Percentiles rank a stretch among this genome's conserved stretches.
Evolutionary conservation across 2,113 vertebrate species (phyloP).

Genomic region (Platysternon megacephalum): DNA sequence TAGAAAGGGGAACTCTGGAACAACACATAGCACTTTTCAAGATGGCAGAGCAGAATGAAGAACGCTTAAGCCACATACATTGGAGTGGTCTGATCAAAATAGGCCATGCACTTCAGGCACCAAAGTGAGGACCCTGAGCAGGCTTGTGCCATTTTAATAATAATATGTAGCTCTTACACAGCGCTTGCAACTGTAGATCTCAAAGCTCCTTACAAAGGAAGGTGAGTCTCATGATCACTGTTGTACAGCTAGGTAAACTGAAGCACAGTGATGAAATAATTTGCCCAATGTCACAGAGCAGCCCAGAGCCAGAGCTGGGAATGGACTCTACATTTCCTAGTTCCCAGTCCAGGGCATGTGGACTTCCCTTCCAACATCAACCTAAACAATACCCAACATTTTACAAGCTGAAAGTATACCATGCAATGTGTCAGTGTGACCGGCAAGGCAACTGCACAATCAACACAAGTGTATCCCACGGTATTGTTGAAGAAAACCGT

Average conservation of each 20-base stretch:
- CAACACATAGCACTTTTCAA: neutral
- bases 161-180: neutral
- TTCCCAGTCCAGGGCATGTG: neutral
- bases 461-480: constrained; percentile 46
- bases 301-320: neutral
- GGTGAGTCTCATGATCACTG: constrained; percentile 43
- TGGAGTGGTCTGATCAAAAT: neutral
- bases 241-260: neutral
- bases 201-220: constrained; percentile 35
- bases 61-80: neutral
- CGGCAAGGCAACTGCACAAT: constrained; percentile 36
- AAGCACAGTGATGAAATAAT: neutral
- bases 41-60: neutral
- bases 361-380: neutral
- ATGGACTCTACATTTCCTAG: neutral
- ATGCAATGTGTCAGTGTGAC: neutral
- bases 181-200: constrained; percentile 4
- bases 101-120: neutral
- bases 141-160: neutral
- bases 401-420: neutral
- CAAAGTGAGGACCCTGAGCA: neutral
- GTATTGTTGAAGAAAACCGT: neutral
- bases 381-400: neutral
- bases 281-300: constrained; percentile 47
- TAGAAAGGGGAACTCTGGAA: neutral